A percentile compares a stretch with the other conserved stretches of the same genome.
phyloP scores from a whole-genome alignment of 2,797 vertebrate species.

The Anguilla obscura region DNA sequence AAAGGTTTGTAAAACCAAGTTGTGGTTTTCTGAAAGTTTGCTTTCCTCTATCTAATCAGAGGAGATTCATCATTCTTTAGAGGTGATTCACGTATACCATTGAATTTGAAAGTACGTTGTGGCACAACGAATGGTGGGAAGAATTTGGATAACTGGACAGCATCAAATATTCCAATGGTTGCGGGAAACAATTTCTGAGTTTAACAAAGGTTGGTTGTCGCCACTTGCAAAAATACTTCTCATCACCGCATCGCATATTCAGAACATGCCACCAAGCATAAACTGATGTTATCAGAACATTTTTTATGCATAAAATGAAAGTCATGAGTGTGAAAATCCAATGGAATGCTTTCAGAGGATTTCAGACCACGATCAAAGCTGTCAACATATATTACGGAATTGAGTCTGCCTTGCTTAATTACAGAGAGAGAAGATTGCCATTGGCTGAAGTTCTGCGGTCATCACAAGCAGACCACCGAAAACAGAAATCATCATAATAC shows the following conservation, averaged over 20 bases:
- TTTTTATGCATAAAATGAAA: conserved; percentile 8
- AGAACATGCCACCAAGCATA: not conserved
- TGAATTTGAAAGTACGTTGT: not conserved
- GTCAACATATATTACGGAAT: not conserved
- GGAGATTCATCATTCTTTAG: not conserved
- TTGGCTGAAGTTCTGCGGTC: not conserved
- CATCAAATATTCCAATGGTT: not conserved
- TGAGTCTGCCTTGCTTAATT: conserved; percentile 2
- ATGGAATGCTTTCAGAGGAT: not conserved
- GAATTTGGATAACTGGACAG: not conserved
- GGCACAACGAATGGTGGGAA: not conserved
- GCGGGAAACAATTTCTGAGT: not conserved
- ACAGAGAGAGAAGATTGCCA: conserved; percentile 1
- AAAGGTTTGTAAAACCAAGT: not conserved
- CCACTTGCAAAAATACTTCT: not conserved
- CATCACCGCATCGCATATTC: not conserved
- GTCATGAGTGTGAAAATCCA: not conserved
- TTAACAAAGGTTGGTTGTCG: not conserved
- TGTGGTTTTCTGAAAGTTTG: not conserved
- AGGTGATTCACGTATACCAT: not conserved
- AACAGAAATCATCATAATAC: conserved; percentile 5
- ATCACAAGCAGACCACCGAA: not conserved
- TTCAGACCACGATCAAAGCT: not conserved
- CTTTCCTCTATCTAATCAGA: not conserved
- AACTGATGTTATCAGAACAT: not conserved